Base-by-base conservation (phyloP, 2,113 vertebrate genomes). In the Alexandromys fortis region DNA sequence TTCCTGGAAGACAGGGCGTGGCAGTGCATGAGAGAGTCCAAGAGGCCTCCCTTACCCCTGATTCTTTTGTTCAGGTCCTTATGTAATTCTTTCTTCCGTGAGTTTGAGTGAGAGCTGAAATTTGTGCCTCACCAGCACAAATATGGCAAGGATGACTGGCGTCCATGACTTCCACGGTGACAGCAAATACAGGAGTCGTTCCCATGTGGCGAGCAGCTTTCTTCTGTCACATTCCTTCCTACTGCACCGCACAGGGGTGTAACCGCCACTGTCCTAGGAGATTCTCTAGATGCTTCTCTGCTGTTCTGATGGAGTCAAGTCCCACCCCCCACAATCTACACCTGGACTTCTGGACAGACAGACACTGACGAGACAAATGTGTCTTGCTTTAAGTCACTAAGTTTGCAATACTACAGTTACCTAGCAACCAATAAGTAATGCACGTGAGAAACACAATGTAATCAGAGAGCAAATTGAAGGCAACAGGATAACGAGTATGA, bases 351-450 rank as follows among this genome's bases (percentile, higher is more conserved):
- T 95, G 79, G 63, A n/a, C 8, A 26, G 63, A 67, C 0, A 63
- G 73, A 58, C 89, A 95, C 26, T 47, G 61, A 87, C 38, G 68
- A 17, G 63, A 52, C 68, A 82, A 82, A 45, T 19, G 11, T 28
- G 47, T 70, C 65, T 76, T 65, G 7, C 73, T 82, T 63, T 70
- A 95, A 82, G 63, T 47, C 61, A 89, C 47, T 58, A 83, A 61
- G 10, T 89, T 93, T 91, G 79, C 35, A 45, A 68, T 77, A 81
- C 91, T 70, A 94, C 10, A 91, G 73, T 95, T 96, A 82, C 38
- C 82, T 79, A 96, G 89, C 89, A 95, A 96, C 79, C 24, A 22
- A 68, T 70, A 88, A 96, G 58, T 92, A 95, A 89, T 65, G 86
- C 87, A 83, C 73, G 94, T 33, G 58, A 87, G 12, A 96, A 90